Evolutionary conservation across 2,888 invertebrate species (phyloP).

Genomic region (Drosophila niveifrons): DNA sequence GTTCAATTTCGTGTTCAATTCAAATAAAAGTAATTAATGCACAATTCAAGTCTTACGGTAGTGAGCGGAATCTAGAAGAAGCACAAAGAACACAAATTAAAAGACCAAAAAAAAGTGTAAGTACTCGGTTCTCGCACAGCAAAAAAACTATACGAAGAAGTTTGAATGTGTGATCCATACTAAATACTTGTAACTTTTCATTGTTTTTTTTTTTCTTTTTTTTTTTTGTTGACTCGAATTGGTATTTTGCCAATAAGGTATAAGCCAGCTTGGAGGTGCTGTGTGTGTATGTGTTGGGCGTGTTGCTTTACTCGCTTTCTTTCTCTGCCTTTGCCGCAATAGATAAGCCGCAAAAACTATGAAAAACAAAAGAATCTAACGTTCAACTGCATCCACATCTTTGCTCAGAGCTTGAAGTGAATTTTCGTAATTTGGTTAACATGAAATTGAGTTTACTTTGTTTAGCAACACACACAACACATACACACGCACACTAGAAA

Average conservation of each 20-base stretch:
- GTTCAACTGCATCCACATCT: constrained; percentile 15
- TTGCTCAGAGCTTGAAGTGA: constrained; percentile 21
- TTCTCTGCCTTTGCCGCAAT: constrained; percentile 29
- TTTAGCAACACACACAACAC: constrained; percentile 12
- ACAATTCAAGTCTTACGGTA: constrained; percentile 85
- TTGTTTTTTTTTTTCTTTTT: constrained; percentile 14
- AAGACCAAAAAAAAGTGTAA: constrained; percentile 71
- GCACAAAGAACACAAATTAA: constrained; percentile 80
- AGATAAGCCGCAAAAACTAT: constrained; percentile 1
- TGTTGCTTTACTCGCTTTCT: constrained; percentile 29
- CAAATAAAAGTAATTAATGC: constrained; percentile 79
- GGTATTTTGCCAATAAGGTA: constrained; percentile 46
- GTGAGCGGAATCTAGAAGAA: constrained; percentile 84
- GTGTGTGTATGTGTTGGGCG: constrained; percentile 12
- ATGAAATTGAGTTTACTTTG: constrained; percentile 50
- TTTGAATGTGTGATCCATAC: constrained; percentile 28
- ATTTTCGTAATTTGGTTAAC: constrained; percentile 69
- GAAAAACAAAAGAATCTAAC: constrained; percentile 14
- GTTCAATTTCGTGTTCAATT: constrained; percentile 72
- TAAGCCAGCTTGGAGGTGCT: background rate
- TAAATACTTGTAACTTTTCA: constrained; percentile 12
- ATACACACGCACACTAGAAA: constrained; percentile 2
- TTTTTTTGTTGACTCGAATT: constrained; percentile 45
- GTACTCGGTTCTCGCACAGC: constrained; percentile 7
- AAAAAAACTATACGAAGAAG: constrained; percentile 7